Evolutionary conservation across 2,888 invertebrate genomes (phyloP).

Genomic region (Uropetala carovei): DNA sequence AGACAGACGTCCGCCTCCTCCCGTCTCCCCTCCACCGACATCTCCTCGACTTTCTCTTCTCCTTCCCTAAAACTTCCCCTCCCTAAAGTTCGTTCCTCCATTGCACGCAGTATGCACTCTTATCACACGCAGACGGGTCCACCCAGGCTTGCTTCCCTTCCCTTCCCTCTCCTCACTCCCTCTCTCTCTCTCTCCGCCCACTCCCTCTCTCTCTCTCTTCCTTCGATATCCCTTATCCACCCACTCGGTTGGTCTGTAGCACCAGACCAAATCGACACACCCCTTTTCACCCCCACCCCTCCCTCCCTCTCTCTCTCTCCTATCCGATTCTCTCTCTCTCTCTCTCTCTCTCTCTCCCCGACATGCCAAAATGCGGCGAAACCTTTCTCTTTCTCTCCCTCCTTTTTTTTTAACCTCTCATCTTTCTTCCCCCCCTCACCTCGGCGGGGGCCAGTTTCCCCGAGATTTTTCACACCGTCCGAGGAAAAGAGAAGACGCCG

Average conservation of each 20-base stretch:
- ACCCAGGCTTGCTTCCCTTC: background rate
- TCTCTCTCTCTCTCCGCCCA: background rate
- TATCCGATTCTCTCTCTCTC: background rate
- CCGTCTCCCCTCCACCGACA: background rate
- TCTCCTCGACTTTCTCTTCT: background rate
- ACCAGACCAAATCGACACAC: constrained; percentile 36
- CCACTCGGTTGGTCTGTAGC: background rate
- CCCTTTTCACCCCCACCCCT: background rate
- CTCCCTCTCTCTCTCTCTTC: background rate
- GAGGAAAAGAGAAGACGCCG: too few relatives aligned
- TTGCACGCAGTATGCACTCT: constrained; percentile 47
- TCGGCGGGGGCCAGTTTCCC: background rate
- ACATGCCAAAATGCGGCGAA: background rate
- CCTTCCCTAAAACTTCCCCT: background rate
- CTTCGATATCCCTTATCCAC: background rate
- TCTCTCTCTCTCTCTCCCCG: background rate
- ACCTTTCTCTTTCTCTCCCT: background rate
- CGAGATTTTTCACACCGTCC: too few relatives aligned
- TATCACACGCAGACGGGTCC: constrained; percentile 52
- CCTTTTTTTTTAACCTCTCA: background rate
- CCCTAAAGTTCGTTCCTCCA: background rate
- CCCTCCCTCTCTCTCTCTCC: background rate
- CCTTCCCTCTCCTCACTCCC: background rate
- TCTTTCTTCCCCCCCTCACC: background rate
- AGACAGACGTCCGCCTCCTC: background rate